Conservation (phyloP, 2,113 vertebrate species). For the Sinosuthora webbiana region DNA sequence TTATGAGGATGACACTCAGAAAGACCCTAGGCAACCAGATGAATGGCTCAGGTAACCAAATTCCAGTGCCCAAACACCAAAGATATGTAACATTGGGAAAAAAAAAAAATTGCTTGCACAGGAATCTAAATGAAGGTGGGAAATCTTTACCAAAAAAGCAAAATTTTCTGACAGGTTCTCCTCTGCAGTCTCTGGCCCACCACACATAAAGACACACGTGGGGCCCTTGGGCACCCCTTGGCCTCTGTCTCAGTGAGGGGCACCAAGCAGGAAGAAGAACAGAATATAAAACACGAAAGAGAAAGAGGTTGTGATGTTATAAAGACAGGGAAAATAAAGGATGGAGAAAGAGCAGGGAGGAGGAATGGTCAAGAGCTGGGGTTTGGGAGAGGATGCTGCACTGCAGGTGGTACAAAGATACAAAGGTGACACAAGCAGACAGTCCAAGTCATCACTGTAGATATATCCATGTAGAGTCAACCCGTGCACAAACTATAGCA, state of each 20-base stretch:
- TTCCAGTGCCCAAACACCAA: neutral
- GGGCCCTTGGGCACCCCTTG: neutral
- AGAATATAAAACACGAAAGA: neutral
- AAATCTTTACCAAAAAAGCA: neutral
- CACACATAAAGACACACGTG: neutral
- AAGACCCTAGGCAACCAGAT: neutral
- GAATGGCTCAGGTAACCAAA: neutral
- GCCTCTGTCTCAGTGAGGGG: neutral
- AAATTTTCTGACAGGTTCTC: neutral
- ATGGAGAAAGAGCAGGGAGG: neutral
- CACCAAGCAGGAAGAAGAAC: neutral
- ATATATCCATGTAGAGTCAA: neutral
- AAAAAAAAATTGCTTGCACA: neutral
- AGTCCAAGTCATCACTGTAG: neutral
- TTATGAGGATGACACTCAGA: neutral
- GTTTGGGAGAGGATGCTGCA: neutral
- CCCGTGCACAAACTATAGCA: neutral
- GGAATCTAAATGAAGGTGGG: neutral
- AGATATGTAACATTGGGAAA: neutral
- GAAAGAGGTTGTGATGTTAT: neutral
- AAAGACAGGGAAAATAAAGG: neutral
- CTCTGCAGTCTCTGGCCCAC: neutral
- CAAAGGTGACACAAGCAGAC: neutral
- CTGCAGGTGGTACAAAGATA: neutral
- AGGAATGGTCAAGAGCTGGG: neutral